Percentiles rank a stretch among this genome's conserved stretches.
phyloP scores from a whole-genome alignment of 2,888 invertebrate species.

The Aproaerema taeniolella region DNA sequence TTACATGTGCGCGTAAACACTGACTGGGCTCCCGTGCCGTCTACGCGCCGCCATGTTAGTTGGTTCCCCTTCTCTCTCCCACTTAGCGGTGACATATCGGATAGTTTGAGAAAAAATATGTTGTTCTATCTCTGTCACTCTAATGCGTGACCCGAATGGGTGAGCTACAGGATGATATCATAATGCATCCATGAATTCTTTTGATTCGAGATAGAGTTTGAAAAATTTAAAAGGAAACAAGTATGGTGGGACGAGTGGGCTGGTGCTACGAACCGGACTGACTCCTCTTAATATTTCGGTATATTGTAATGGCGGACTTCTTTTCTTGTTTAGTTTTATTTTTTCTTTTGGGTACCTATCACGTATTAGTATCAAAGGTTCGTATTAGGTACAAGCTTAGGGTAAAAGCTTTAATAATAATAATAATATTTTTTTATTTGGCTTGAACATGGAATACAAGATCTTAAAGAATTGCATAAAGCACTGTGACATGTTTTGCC shows the following conservation, averaged over 20 bases:
- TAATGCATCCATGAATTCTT: constrained; percentile 52
- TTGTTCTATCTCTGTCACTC: constrained; percentile 42
- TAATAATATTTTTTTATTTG: no score
- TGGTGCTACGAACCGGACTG: no score
- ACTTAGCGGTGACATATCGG: constrained; percentile 14
- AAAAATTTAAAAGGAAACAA: constrained; percentile 52
- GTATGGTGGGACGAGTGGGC: constrained; percentile 31
- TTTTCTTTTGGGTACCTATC: no score
- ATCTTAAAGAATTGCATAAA: no score
- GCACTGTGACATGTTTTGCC: no score
- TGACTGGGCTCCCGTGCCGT: constrained; percentile 44
- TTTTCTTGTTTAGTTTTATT: no score
- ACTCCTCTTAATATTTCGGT: constrained; percentile 26
- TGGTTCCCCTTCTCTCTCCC: constrained; percentile 47
- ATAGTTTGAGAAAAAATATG: constrained; percentile 33
- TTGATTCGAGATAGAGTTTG: constrained; percentile 63
- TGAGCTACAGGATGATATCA: constrained; percentile 25
- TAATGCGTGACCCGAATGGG: constrained; percentile 24
- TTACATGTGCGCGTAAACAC: constrained; percentile 53
- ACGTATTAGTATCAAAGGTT: no score
- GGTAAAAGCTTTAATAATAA: no score
- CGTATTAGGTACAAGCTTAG: no score
- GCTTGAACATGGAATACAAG: no score
- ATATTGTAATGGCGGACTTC: constrained; percentile 33
- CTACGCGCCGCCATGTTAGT: constrained; percentile 64